phyloP scores from a whole-genome alignment of 1,140 invertebrate species.

The Zaprionus davidi region DNA sequence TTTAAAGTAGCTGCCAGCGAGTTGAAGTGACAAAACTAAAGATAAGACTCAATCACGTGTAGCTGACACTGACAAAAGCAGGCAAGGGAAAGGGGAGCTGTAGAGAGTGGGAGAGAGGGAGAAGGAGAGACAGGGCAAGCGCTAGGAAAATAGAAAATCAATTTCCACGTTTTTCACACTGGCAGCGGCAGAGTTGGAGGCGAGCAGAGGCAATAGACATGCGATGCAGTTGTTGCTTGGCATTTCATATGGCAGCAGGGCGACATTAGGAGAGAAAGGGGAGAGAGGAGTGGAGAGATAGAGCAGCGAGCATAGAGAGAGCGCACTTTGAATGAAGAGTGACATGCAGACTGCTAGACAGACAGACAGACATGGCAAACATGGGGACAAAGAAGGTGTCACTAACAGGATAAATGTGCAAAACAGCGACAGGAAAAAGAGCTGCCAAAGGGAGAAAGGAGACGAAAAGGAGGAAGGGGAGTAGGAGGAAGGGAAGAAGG shows the following conservation, averaged over 20 bases:
- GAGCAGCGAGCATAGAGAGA: background rate
- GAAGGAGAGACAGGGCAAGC: constrained; percentile 32
- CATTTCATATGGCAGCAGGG: constrained; percentile 62
- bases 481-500: too few relatives aligned
- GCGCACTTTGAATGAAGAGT: constrained; percentile 69
- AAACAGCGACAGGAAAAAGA: constrained; percentile 78
- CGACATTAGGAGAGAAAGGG: background rate
- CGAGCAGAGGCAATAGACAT: constrained; percentile 35
- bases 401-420: constrained; percentile 81
- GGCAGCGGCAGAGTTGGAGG: background rate
- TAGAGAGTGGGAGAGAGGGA: constrained; percentile 5
- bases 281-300: background rate
- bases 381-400: constrained; percentile 78
- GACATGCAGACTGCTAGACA: constrained; percentile 59
- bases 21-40: constrained; percentile 81
- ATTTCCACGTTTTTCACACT: constrained; percentile 74
- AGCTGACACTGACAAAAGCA: constrained; percentile 70
- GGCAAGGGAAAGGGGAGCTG: constrained; percentile 21
- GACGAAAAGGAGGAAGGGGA: background rate
- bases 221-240: constrained; percentile 78
- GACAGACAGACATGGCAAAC: constrained; percentile 33
- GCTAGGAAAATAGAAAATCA: constrained; percentile 78
- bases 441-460: constrained; percentile 48
- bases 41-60: constrained; percentile 82
- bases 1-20: constrained; percentile 80